Base-by-base conservation (phyloP, 1,140 invertebrate genomes). In the Drosophila mojavensis region DNA sequence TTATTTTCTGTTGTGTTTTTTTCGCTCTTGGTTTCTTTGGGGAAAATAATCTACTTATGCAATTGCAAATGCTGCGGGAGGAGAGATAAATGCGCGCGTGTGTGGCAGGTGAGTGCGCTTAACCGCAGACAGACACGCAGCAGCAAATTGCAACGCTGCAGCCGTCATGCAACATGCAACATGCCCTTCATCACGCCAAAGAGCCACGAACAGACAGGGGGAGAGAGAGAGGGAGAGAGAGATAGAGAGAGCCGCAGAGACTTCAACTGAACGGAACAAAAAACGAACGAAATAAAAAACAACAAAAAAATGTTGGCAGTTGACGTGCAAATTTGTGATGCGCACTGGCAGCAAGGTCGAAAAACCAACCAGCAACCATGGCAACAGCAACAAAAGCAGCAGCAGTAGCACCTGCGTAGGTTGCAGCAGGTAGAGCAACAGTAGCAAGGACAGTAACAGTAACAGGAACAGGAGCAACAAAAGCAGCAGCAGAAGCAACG, bases 111-210 rank as follows among this genome's bases (percentile, higher is more conserved):
- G 41, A 20, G 68, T 63, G 81, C 73, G 81, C 60, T 79, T 79
- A 79, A 69, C 75, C 81, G 41, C 81, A 78, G 74, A 81, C 78
- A 75, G 72, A 75, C 71, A 69, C 28, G 67, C 68, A 59, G 79
- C 79, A 86, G 80, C 81, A 83, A 82, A 86, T 77, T 88, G 76
- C 79, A 88, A 67, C 67, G 75, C 51, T 66, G 28, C 59, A 58
- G 65, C 65, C n/a, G 43, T 11, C 36, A 15, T 45, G 62, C 39
- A 24, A 17, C 45, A 54, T n/a, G 47, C 10, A 17, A 54, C 54
- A 30, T 24, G 20, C 20, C 20, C 3, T 24, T 24, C 20, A 24
- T 24, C 20, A 24, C 3, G 20, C 20, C 20, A 24, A 24, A 24
- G 63, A 30, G 71, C 58, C 45, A 66, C 53, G 10, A 26, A 70